These are phyloP conservation scores for Brachyopa scutellaris DNA, from an alignment of 2,888 invertebrate genomes.

Conservation along the genomic window DNA sequence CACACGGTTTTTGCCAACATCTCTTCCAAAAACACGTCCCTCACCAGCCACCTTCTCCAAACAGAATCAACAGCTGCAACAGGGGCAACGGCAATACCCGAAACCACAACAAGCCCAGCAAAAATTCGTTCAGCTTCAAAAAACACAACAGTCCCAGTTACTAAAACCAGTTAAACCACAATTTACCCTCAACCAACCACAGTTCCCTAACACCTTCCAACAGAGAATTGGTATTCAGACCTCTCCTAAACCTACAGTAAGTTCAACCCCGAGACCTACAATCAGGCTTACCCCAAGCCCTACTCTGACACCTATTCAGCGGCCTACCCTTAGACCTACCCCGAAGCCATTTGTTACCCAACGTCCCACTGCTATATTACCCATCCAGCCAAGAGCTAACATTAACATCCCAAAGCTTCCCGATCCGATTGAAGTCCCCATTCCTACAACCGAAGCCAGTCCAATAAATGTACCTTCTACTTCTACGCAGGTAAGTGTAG, in stretches of 20 bases:
- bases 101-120: not conserved
- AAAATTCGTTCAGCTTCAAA: not conserved
- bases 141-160: not conserved
- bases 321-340: conserved; percentile 1
- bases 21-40: conserved; percentile 22
- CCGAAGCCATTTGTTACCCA: not conserved
- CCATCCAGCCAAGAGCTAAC: not conserved
- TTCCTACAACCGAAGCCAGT: conserved; percentile 9
- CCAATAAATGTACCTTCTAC: conserved; percentile 21
- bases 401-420: not conserved
- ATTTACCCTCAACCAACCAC: not conserved
- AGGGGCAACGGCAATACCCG: not conserved
- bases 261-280: conserved; percentile 6
- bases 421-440: conserved; percentile 9
- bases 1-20: not conserved
- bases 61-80: not conserved
- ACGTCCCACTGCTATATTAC: not conserved
- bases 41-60: conserved; percentile 43
- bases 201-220: not conserved
- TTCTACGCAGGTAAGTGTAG: conserved; percentile 41
- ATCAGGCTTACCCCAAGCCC: not conserved
- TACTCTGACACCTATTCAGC: not conserved
- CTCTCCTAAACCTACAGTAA: conserved; percentile 2
- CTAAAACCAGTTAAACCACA: not conserved
- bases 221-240: conserved; percentile 1